Evolutionary conservation across 1,140 invertebrate species (phyloP), one percentile per base, ranked within the genome.

Genomic region (Bacillus rossius): DNA sequence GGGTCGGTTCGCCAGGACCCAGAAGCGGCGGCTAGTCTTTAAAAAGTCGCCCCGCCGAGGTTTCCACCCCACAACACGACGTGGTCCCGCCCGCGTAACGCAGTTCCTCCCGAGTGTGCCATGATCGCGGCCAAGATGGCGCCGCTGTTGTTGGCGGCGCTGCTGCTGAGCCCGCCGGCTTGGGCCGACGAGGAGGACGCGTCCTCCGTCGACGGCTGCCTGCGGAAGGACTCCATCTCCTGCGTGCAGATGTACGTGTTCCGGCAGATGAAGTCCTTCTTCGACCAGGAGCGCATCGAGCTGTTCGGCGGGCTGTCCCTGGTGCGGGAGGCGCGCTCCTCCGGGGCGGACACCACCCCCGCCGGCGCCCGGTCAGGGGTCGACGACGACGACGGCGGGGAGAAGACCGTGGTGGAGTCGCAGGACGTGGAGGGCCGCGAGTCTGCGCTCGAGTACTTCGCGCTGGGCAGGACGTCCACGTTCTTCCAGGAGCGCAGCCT

Each of bases 191-290:
- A 13, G 19, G 20, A 17, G 14, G 2, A 3, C 20, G 17, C 47
- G n/a, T n/a, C 10, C 22, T 20, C 25, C 50, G 29, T 61, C 47
- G 50, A 54, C 4, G 76, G 81, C 56, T 85, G 84, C 64, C 70
- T 85, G 22, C 72, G 77, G 58, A 75, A 81, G 64, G 83, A 86
- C 73, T 84, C 83, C 55, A 84, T 86, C 55, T 80, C 81, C 51
- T 86, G 84, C 71, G 69, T 85, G 48, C 84, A 86, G 69, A 75
- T 81, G 62, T 75, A 79, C 67, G 66, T 84, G 42, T 85, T 77
- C 73, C 73, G 81, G 25, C 77, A 75, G 61, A 79, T 81, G 3
- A 81, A 78, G 64, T 77, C 79, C n/a, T 78, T 85, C 67, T 84
- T 86, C 65, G 76, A 77, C 26, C 78, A 78, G 65, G 80, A 83